Base-by-base conservation (phyloP, 92 coral and sea anemone genomes). In the Paragorgia papillata region DNA sequence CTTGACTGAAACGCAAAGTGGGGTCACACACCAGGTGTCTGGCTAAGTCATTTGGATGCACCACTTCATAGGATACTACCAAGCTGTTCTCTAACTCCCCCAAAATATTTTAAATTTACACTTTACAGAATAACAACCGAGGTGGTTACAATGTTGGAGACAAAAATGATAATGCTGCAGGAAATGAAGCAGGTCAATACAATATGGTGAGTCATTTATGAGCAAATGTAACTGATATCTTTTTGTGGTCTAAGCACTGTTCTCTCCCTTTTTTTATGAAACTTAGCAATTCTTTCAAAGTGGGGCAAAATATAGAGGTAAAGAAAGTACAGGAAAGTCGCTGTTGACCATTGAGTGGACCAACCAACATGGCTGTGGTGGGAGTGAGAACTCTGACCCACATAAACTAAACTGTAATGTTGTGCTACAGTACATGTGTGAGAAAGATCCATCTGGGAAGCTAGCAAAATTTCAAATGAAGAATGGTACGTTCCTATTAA, bases 71-170 rank as follows among this genome's bases (percentile, higher is more conserved):
- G n/a, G n/a, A n/a, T n/a, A n/a, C n/a, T n/a, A n/a, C n/a, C n/a
- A n/a, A n/a, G n/a, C n/a, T n/a, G n/a, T n/a, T n/a, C n/a, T n/a
- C n/a, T n/a, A n/a, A n/a, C n/a, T n/a, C n/a, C n/a, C n/a, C n/a
- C n/a, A n/a, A n/a, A n/a, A n/a, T n/a, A n/a, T n/a, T n/a, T n/a
- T n/a, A n/a, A n/a, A n/a, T 46, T 46, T 7, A 46, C 54, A 14
- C 41, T 55, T 39, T 8, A 19, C 85, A 92, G 97, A 90, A 92
- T 73, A 92, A 92, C 80, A 90, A 92, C 62, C 89, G 97, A 26
- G 97, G 97, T 44, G 97, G 97, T 26, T 92, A 92, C 73, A 92
- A 92, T 84, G 97, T 92, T 74, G 97, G 96, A 9, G 97, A 92
- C 69, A 88, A 69, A 59, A 92, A 91, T 3, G 71, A 80, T 69